These are phyloP conservation scores for Scaptomyza graminum DNA, from an alignment of 1,140 invertebrate species.

Conservation along the genomic window DNA sequence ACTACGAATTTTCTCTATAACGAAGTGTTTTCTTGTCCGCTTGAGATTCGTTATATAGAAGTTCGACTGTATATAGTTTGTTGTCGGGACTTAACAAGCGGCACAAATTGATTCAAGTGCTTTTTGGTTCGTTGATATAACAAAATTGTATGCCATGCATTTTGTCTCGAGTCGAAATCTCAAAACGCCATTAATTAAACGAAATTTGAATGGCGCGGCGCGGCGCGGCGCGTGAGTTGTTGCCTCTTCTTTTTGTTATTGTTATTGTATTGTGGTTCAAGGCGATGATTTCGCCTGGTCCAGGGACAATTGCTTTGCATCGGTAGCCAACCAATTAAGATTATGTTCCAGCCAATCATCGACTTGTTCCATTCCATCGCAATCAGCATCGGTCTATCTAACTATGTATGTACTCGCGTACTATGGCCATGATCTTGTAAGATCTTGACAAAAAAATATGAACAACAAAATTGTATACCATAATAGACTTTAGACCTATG, in stretches of 20 bases:
- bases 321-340: constrained; percentile 41
- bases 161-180: constrained; percentile 29
- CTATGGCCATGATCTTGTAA: constrained; percentile 43
- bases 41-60: too few relatives aligned
- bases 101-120: constrained; percentile 56
- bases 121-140: constrained; percentile 47
- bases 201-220: constrained; percentile 12
- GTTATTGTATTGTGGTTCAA: constrained; percentile 43
- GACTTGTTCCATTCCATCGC: constrained; percentile 13
- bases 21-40: too few relatives aligned
- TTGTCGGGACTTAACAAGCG: constrained; percentile 8
- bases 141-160: constrained; percentile 73
- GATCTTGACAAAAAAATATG: constrained; percentile 12
- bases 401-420: too few relatives aligned
- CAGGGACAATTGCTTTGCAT: constrained; percentile 65
- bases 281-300: constrained; percentile 52
- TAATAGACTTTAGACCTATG: constrained; percentile 12
- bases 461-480: background rate
- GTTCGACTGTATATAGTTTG: too few relatives aligned
- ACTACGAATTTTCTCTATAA: too few relatives aligned
- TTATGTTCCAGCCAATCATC: constrained; percentile 37
- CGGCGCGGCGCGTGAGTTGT: constrained; percentile 14
- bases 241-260: too few relatives aligned
- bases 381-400: background rate
- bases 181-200: constrained; percentile 52